These are phyloP conservation scores for Marisa cornuarietis DNA, from an alignment of 1,140 invertebrate genomes.

Conservation along the genomic window DNA sequence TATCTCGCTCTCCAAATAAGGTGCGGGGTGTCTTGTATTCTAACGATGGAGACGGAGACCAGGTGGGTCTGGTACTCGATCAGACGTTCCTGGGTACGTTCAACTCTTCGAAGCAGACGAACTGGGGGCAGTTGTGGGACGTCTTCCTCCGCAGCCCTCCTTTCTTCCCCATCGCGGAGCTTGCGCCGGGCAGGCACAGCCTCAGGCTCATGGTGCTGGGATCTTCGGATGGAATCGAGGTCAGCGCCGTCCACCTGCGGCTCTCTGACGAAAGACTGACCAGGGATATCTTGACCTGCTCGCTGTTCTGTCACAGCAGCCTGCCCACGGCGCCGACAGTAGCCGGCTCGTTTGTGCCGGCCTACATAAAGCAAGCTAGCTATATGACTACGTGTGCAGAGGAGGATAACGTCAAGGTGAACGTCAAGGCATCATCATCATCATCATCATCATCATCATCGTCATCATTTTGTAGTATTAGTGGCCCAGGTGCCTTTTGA, in stretches of 20 bases:
- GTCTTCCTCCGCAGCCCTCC: slow-evolving; percentile 24
- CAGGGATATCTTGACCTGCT: slow-evolving; percentile 35
- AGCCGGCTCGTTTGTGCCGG: not conserved
- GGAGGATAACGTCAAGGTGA: slow-evolving; percentile 44
- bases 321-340: slow-evolving; percentile 4
- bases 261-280: slow-evolving; percentile 34
- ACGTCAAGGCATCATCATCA: slow-evolving; percentile 27
- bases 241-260: slow-evolving; percentile 33
- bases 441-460: no score
- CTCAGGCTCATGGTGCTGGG: slow-evolving; percentile 25
- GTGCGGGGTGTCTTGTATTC: slow-evolving; percentile 29
- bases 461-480: no score
- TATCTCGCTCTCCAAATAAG: not conserved
- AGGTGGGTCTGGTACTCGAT: slow-evolving; percentile 28
- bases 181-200: slow-evolving; percentile 37
- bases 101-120: slow-evolving; percentile 9
- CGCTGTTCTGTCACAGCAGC: slow-evolving; percentile 25
- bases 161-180: slow-evolving; percentile 24
- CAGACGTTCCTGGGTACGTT: slow-evolving; percentile 33
- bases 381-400: slow-evolving; percentile 39
- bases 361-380: slow-evolving; percentile 26
- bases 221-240: slow-evolving; percentile 24
- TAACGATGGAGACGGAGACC: slow-evolving; percentile 24
- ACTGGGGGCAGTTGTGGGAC: slow-evolving; percentile 25
- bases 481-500: no score